Conservation (phyloP, 2,888 invertebrate genomes). For the Geophilus truncorum region DNA sequence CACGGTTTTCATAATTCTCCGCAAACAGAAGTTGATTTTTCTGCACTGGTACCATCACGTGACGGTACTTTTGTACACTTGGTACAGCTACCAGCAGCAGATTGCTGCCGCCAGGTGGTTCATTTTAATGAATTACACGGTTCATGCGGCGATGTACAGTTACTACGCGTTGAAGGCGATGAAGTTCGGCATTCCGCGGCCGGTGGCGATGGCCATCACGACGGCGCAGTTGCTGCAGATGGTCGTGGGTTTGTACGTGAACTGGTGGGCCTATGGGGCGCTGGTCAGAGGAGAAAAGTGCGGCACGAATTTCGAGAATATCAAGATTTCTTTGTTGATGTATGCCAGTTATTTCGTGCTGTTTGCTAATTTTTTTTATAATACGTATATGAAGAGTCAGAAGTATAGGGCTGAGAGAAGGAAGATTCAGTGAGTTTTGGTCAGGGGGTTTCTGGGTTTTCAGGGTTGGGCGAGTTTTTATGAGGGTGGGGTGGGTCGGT, state of each 20-base stretch:
- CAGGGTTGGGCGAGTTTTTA: no score
- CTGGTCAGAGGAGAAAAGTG: conserved; percentile 61
- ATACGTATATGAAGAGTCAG: conserved; percentile 68
- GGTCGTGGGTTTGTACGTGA: conserved; percentile 85
- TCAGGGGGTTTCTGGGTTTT: no score
- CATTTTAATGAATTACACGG: conserved; percentile 89
- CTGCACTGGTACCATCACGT: conserved; percentile 70
- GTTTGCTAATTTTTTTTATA: conserved; percentile 90
- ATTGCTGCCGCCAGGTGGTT: conserved; percentile 66
- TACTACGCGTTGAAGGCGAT: conserved; percentile 83
- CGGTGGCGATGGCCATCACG: conserved; percentile 84
- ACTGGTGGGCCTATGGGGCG: conserved; percentile 74
- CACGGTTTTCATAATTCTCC: conserved; percentile 80
- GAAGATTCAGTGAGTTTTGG: no score
- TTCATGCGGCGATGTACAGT: conserved; percentile 85
- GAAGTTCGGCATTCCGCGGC: conserved; percentile 70
- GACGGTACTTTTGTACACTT: conserved; percentile 48
- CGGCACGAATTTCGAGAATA: conserved; percentile 76
- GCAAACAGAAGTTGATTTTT: conserved; percentile 90
- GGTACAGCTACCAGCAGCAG: conserved; percentile 53
- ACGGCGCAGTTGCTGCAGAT: conserved; percentile 85
- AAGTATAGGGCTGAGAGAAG: no score
- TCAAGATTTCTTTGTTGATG: conserved; percentile 85
- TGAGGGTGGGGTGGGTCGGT: no score
- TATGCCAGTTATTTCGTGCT: conserved; percentile 90